A percentile compares a stretch with the other conserved stretches of the same genome.
Evolutionary conservation across 2,888 invertebrate species (phyloP).

Genomic region (Torymus aiolomorphi): DNA sequence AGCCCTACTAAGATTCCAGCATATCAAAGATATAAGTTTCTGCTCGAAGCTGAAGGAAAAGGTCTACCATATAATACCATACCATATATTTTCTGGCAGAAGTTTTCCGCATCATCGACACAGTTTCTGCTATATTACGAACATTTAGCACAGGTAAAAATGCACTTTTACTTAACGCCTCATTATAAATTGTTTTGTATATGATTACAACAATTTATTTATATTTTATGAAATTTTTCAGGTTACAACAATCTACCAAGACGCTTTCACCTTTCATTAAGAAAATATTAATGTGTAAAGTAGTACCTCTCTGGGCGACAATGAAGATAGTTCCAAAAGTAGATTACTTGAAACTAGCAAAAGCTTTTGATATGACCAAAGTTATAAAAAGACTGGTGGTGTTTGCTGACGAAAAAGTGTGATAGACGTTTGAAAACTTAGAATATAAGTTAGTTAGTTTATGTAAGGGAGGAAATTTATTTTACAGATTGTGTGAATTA

Average conservation of each 20-base stretch:
- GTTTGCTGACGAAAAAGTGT: slow-evolving; percentile 79
- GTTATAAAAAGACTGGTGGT: slow-evolving; percentile 82
- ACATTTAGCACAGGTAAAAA: slow-evolving; percentile 82
- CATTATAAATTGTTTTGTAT: no score
- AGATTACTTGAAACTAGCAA: slow-evolving; percentile 86
- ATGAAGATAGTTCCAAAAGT: slow-evolving; percentile 84
- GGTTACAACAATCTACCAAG: slow-evolving; percentile 88
- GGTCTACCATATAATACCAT: slow-evolving; percentile 88
- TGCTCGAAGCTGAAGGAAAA: slow-evolving; percentile 78
- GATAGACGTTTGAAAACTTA: background rate
- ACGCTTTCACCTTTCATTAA: slow-evolving; percentile 85
- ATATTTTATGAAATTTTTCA: slow-evolving; percentile 69
- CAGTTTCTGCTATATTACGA: slow-evolving; percentile 85
- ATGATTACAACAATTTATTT: no score
- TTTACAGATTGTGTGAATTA: no score
- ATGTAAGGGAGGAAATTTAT: background rate
- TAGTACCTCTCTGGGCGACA: slow-evolving; percentile 85
- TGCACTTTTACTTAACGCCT: no score
- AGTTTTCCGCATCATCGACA: slow-evolving; percentile 89
- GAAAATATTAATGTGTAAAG: slow-evolving; percentile 85
- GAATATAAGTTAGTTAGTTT: slow-evolving; percentile 16
- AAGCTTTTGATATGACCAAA: slow-evolving; percentile 83
- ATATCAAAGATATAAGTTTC: slow-evolving; percentile 84
- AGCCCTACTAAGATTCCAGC: slow-evolving; percentile 79
- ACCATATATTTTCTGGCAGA: slow-evolving; percentile 88